Percentiles rank a stretch among this genome's conserved stretches.
Conservation (phyloP, 37 sponge, comb jelly and placozoan species). For the Aphrocallistes beatrix region DNA sequence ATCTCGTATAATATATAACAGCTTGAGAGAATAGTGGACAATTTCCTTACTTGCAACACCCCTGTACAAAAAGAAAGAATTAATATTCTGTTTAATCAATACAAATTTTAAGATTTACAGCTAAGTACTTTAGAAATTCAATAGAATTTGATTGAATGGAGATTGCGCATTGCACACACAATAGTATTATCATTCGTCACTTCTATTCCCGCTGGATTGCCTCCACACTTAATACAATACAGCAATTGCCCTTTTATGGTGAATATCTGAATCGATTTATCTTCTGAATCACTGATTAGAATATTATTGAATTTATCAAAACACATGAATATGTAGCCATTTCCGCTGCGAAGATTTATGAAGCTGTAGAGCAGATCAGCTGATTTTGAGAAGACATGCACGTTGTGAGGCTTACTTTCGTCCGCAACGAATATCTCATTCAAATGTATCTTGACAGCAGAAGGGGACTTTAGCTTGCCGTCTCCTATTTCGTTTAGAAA, state of each 20-base stretch:
- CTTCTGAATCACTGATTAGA: background rate
- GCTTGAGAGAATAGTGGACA: too few species aligned
- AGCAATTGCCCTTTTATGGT: background rate
- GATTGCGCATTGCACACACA: too few species aligned
- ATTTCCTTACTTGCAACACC: too few species aligned
- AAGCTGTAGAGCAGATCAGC: background rate
- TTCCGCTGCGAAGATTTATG: background rate
- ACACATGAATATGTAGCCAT: background rate
- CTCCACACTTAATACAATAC: background rate
- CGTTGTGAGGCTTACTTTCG: background rate
- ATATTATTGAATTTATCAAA: background rate
- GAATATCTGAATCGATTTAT: background rate
- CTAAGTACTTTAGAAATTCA: too few species aligned
- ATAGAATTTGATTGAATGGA: too few species aligned
- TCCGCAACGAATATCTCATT: background rate
- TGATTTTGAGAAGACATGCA: constrained; percentile 4
- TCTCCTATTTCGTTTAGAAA: background rate
- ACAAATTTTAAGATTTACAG: too few species aligned
- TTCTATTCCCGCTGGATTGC: background rate
- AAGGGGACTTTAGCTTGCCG: background rate
- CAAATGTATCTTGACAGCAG: background rate
- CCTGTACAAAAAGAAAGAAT: too few species aligned
- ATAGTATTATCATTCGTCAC: background rate
- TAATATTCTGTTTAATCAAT: too few species aligned
- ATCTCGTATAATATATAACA: too few species aligned